phyloP scores from a whole-genome alignment of 2,888 invertebrate species.

The Melolontha melolontha region DNA sequence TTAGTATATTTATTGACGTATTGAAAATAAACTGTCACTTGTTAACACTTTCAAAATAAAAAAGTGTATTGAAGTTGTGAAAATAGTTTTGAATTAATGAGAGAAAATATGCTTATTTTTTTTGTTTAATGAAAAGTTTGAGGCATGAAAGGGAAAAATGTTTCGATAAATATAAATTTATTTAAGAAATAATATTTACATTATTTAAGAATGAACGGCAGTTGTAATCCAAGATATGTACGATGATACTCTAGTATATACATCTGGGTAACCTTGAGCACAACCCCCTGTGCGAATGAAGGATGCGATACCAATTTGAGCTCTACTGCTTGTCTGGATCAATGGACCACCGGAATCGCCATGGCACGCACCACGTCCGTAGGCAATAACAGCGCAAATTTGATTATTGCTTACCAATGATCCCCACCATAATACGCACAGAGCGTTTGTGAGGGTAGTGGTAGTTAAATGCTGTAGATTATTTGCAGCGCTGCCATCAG shows the following conservation, averaged over 20 bases:
- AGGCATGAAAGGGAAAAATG: too few relatives aligned
- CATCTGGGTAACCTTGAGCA: constrained; percentile 69
- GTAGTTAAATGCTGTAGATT: constrained; percentile 70
- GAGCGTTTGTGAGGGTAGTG: constrained; percentile 66
- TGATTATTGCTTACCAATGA: constrained; percentile 66
- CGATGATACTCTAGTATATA: constrained; percentile 67
- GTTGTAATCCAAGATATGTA: constrained; percentile 66
- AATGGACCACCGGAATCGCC: constrained; percentile 71
- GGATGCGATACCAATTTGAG: constrained; percentile 68
- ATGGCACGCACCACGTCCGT: constrained; percentile 71
- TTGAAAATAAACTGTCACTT: too few relatives aligned
- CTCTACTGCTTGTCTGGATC: constrained; percentile 58
- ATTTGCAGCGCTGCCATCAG: constrained; percentile 69
- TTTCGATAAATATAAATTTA: too few relatives aligned
- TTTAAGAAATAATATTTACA: too few relatives aligned
- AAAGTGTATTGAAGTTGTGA: too few relatives aligned
- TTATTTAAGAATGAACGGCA: constrained; percentile 6
- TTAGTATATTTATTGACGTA: too few relatives aligned
- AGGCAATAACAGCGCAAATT: constrained; percentile 71
- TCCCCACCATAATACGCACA: constrained; percentile 67
- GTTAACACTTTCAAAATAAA: too few relatives aligned
- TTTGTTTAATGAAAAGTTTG: too few relatives aligned
- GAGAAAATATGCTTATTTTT: too few relatives aligned
- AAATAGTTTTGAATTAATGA: too few relatives aligned
- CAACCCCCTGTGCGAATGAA: constrained; percentile 72